Percentiles rank a stretch among this genome's conserved stretches.
Conservation (phyloP, 2,888 invertebrate species). For the Netelia fuscicornis region DNA sequence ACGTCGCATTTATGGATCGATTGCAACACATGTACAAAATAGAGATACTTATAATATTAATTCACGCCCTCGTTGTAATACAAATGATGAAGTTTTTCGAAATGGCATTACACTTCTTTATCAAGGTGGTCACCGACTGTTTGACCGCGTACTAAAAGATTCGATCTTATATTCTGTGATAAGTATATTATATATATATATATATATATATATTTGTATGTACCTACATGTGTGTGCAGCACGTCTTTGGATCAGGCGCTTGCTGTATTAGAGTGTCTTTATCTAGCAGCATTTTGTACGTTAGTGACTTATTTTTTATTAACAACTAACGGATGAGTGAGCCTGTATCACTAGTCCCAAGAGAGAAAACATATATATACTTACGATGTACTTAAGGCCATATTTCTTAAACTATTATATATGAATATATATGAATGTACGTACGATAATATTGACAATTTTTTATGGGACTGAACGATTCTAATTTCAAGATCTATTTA, state of each 20-base stretch:
- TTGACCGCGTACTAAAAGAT: constrained; percentile 47
- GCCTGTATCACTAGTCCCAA: constrained; percentile 57
- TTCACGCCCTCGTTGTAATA: constrained; percentile 77
- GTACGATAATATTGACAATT: constrained; percentile 26
- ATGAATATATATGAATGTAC: constrained; percentile 13
- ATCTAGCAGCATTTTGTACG: constrained; percentile 42
- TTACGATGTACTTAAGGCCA: constrained; percentile 21
- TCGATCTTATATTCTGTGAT: constrained; percentile 41
- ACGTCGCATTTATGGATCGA: constrained; percentile 76
- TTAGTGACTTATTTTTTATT: constrained; percentile 28
- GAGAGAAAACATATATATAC: constrained; percentile 25
- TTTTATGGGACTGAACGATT: constrained; percentile 26
- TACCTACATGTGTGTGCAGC: background rate
- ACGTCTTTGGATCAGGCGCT: constrained; percentile 28
- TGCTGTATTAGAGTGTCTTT: constrained; percentile 30
- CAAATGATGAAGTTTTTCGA: constrained; percentile 76
- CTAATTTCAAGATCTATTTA: constrained; percentile 13
- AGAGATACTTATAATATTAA: constrained; percentile 78
- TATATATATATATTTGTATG: constrained; percentile 33
- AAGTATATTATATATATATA: constrained; percentile 7
- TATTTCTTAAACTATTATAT: constrained; percentile 32
- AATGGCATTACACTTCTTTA: constrained; percentile 71
- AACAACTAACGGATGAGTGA: constrained; percentile 34
- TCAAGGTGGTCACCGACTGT: constrained; percentile 72
- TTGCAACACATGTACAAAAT: constrained; percentile 80